Conservation (phyloP, 2,888 invertebrate species). For the Cosmia trapezina region DNA sequence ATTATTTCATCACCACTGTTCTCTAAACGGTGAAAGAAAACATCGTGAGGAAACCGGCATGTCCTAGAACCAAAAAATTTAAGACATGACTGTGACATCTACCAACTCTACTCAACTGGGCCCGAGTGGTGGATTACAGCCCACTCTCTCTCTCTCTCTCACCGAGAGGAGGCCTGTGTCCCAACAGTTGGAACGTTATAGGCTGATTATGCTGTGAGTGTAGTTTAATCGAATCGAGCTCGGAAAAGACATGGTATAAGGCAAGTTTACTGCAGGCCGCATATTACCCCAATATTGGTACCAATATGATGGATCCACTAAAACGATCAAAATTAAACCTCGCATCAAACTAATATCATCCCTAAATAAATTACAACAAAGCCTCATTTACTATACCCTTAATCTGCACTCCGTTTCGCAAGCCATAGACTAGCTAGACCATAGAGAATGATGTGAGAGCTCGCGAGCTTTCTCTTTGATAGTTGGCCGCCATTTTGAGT, state of each 20-base stretch:
- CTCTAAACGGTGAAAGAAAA: too few species aligned
- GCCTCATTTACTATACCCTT: slow-evolving; percentile 61
- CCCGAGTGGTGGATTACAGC: too few species aligned
- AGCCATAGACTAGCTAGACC: slow-evolving; percentile 82
- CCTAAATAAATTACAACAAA: slow-evolving; percentile 62
- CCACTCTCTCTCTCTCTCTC: too few species aligned
- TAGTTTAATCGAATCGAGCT: not conserved
- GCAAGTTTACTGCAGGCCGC: not conserved
- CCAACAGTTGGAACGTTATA: too few species aligned
- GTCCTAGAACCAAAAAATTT: too few species aligned
- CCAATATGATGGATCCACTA: slow-evolving; percentile 44
- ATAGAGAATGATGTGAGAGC: slow-evolving; percentile 89
- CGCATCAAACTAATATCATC: slow-evolving; percentile 54
- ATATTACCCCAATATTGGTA: slow-evolving; percentile 38
- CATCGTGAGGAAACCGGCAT: too few species aligned
- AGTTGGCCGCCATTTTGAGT: slow-evolving; percentile 89
- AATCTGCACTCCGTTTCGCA: slow-evolving; percentile 76
- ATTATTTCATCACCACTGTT: too few species aligned
- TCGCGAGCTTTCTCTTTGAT: slow-evolving; percentile 88
- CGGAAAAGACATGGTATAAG: not conserved
- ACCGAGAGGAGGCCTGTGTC: too few species aligned
- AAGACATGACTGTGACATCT: too few species aligned
- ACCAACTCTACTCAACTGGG: too few species aligned
- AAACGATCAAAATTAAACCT: slow-evolving; percentile 71
- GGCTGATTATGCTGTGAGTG: too few species aligned